Evolutionary conservation across 1,140 invertebrate genomes (phyloP).

Genomic region (Cheumatopsyche charites): DNA sequence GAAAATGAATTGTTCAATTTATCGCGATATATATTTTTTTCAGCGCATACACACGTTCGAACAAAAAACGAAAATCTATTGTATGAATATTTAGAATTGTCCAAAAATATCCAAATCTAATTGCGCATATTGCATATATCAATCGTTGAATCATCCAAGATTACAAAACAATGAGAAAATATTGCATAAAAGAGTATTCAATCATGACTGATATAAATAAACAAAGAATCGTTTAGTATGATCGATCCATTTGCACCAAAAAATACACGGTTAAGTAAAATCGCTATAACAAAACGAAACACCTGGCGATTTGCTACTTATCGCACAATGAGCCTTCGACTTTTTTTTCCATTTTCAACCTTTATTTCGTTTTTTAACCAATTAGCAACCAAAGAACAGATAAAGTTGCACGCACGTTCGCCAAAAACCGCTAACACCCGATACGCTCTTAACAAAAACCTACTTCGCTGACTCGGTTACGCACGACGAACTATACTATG

Average conservation of each 20-base stretch:
- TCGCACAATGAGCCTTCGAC: not conserved
- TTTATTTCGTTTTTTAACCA: not conserved
- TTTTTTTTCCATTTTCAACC: not conserved
- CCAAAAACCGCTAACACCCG: no score
- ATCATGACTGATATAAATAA: no score
- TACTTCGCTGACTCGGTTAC: no score
- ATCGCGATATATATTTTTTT: constrained; percentile 19
- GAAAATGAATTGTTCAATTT: constrained; percentile 40
- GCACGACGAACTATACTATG: no score
- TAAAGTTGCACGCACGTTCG: not conserved
- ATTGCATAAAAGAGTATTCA: no score
- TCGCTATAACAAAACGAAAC: not conserved
- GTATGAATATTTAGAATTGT: not conserved
- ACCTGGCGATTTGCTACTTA: constrained; percentile 15
- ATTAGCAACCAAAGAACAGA: constrained; percentile 4
- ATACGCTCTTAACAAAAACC: no score
- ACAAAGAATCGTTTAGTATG: no score
- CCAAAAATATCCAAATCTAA: not conserved
- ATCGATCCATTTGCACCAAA: no score
- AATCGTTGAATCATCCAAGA: no score
- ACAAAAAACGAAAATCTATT: no score
- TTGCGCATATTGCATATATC: not conserved
- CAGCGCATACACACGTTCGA: not conserved
- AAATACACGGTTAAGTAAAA: no score
- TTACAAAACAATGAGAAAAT: no score